Evolutionary conservation across 2,113 vertebrate genomes (phyloP).

Genomic region (Paratilapia polleni): DNA sequence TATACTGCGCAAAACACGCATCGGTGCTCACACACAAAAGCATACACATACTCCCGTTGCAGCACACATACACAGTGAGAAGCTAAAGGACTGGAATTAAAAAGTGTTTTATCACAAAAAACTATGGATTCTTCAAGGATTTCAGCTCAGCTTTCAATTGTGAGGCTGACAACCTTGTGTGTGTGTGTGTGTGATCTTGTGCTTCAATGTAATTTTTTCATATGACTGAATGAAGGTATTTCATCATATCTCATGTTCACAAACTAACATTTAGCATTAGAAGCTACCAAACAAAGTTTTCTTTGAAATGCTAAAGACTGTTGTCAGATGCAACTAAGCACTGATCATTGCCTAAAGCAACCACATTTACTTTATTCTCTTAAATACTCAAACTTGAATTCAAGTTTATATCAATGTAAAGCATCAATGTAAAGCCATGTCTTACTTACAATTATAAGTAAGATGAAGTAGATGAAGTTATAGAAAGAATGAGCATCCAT

Average conservation of each 20-base stretch:
- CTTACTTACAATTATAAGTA: conserved; percentile 96
- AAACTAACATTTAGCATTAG: not conserved
- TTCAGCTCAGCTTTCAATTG: conserved; percentile 6
- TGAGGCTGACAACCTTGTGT: not conserved
- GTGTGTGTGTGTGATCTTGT: not conserved
- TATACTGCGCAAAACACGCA: conserved; percentile 5
- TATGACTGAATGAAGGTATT: not conserved
- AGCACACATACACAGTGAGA: not conserved
- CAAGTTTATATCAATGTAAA: not conserved
- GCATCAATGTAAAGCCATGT: not conserved
- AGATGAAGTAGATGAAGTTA: conserved; percentile 99
- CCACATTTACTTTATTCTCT: rapidly evolving
- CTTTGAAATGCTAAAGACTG: not conserved
- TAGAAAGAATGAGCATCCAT: conserved; percentile 99
- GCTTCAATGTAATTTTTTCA: too few relatives aligned
- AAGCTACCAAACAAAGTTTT: not conserved
- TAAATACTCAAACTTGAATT: not conserved
- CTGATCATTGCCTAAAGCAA: not conserved
- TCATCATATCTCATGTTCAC: not conserved
- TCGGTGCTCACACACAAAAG: not conserved
- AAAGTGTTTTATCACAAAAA: conserved; percentile 44
- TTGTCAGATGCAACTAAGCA: not conserved
- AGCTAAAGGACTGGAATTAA: conserved; percentile 35
- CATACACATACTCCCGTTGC: not conserved
- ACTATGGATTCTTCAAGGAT: conserved; percentile 28